Conservation (phyloP, 1,140 invertebrate species). For the Euschistus heros region DNA sequence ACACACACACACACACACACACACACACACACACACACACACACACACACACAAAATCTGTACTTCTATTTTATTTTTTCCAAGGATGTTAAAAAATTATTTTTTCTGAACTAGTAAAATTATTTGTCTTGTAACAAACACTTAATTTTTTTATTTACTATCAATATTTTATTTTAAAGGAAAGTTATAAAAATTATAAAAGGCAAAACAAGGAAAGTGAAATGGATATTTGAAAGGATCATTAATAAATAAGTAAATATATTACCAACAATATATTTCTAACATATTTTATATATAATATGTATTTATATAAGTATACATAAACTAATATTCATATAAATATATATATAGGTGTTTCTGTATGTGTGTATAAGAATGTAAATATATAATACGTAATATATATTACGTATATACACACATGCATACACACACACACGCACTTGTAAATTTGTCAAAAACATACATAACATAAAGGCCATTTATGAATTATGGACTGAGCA, state of each 20-base stretch:
- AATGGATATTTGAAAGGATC: background rate
- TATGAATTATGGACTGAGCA: constrained; percentile 11
- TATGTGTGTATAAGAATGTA: no score
- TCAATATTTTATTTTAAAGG: background rate
- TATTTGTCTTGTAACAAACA: no score
- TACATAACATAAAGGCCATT: background rate
- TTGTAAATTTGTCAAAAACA: background rate
- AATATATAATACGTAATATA: no score
- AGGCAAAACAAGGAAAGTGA: background rate
- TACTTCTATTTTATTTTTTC: no score
- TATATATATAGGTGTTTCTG: background rate
- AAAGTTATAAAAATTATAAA: background rate
- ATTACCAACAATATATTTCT: constrained; percentile 15
- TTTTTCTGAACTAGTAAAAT: no score
- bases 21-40: no score
- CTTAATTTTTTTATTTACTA: no score
- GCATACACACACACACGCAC: no score
- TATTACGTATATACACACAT: no score
- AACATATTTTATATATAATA: background rate
- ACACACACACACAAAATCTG: no score
- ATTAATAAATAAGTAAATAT: background rate
- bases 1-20: no score
- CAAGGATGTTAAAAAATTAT: no score
- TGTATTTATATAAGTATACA: background rate
- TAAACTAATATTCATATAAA: background rate